A percentile compares a stretch with the other conserved stretches of the same genome.
These are phyloP conservation scores for Oncorhynchus nerka DNA, from an alignment of 2,113 vertebrate genomes.

Conservation along the genomic window DNA sequence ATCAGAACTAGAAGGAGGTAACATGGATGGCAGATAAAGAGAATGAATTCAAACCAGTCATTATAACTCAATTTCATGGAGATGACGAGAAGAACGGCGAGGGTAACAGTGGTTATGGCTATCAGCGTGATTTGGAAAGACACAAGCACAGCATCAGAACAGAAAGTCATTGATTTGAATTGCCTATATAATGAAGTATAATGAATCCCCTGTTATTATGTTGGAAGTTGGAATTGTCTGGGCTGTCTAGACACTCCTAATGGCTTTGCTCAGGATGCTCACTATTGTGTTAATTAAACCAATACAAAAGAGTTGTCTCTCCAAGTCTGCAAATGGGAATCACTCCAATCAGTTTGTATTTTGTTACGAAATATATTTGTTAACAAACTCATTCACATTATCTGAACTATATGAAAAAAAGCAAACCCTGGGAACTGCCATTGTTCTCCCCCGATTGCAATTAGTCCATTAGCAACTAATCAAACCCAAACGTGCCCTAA, in stretches of 20 bases:
- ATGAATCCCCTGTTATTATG: slow-evolving; percentile 6
- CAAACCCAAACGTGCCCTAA: slow-evolving; percentile 59
- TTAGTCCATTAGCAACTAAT: slow-evolving; percentile 65
- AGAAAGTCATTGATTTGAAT: slow-evolving; percentile 12
- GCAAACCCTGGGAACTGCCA: slow-evolving; percentile 24
- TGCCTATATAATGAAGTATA: background rate
- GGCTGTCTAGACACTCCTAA: slow-evolving; percentile 34
- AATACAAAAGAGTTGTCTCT: slow-evolving; percentile 17
- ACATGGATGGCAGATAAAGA: background rate
- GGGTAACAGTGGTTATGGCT: background rate
- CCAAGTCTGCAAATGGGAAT: slow-evolving; percentile 20
- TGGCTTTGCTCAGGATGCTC: slow-evolving; percentile 39
- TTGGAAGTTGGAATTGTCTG: slow-evolving; percentile 5
- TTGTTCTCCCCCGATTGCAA: slow-evolving; percentile 51
- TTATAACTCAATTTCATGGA: too few relatives aligned
- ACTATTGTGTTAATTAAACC: slow-evolving; percentile 37
- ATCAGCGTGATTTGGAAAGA: background rate
- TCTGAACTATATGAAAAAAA: slow-evolving; percentile 32
- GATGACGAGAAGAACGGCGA: too few relatives aligned
- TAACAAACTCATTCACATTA: slow-evolving; percentile 23
- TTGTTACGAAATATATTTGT: background rate
- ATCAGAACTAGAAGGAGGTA: slow-evolving; percentile 79
- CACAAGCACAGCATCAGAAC: background rate
- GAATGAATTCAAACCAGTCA: too few relatives aligned
- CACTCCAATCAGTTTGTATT: background rate